Conservation (phyloP, 2,888 invertebrate species). For the Phaonia tiefii region DNA sequence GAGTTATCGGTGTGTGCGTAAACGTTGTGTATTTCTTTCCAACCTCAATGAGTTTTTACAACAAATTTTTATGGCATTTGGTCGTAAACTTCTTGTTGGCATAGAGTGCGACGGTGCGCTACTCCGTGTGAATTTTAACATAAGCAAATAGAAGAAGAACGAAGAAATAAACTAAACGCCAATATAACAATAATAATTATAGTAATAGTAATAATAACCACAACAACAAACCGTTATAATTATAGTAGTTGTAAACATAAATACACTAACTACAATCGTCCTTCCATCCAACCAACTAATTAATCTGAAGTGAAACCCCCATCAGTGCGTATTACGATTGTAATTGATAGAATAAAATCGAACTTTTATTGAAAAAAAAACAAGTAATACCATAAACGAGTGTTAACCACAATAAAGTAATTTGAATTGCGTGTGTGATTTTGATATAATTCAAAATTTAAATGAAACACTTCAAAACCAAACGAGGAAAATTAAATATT, state of each 20-base stretch:
- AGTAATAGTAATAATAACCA: constrained; percentile 12
- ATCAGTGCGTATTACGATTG: neutral
- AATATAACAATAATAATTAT: constrained; percentile 52
- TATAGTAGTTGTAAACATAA: constrained; percentile 52
- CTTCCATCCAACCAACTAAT: no score
- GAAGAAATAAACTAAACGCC: no score
- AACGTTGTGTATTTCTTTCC: constrained; percentile 59
- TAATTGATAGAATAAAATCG: neutral
- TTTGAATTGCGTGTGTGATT: neutral
- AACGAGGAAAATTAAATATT: neutral
- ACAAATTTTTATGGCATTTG: constrained; percentile 81
- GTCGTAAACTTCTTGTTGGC: constrained; percentile 81
- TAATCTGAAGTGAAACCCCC: neutral
- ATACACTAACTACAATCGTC: neutral
- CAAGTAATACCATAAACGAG: neutral
- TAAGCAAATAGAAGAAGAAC: constrained; percentile 42
- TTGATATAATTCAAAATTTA: neutral
- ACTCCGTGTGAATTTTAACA: constrained; percentile 72
- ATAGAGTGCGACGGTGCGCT: constrained; percentile 76
- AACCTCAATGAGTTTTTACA: constrained; percentile 78
- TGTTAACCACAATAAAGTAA: no score
- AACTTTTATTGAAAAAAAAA: constrained; percentile 1
- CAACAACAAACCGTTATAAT: constrained; percentile 36
- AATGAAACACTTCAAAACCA: neutral
- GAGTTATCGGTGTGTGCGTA: constrained; percentile 31